phyloP scores from a whole-genome alignment of 2,888 invertebrate species.

The Drosophila gaucha region DNA sequence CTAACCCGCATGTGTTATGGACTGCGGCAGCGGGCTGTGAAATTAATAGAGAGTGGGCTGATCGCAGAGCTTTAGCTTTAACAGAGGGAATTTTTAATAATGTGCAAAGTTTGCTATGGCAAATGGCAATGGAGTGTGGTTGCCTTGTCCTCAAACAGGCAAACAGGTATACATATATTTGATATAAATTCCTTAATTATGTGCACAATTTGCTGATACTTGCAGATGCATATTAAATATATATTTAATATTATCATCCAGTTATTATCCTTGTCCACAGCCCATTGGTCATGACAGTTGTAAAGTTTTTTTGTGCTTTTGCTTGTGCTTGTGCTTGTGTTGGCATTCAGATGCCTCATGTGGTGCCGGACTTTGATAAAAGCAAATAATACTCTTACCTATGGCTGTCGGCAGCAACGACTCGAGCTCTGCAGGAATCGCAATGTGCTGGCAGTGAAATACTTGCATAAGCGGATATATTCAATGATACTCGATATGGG shows the following conservation, averaged over 20 bases:
- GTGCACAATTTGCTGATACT: constrained; percentile 1
- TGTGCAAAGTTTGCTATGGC: no score
- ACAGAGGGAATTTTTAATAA: constrained; percentile 17
- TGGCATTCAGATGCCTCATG: no score
- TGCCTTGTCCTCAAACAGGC: no score
- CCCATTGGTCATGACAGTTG: not conserved
- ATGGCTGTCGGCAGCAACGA: constrained; percentile 14
- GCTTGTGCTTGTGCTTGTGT: no score
- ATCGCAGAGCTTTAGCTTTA: constrained; percentile 2
- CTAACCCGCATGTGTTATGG: constrained; percentile 61
- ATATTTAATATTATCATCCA: not conserved
- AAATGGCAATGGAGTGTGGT: no score
- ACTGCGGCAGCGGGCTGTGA: constrained; percentile 27
- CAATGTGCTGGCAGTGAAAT: constrained; percentile 4
- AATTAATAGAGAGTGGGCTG: constrained; percentile 8
- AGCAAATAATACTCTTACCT: constrained; percentile 26
- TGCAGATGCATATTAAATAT: not conserved
- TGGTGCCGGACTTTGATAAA: constrained; percentile 13
- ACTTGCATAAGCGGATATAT: constrained; percentile 28
- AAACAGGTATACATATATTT: no score
- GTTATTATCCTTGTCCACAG: constrained; percentile 1
- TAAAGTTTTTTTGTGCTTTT: not conserved
- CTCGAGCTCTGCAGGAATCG: constrained; percentile 16
- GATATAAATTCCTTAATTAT: not conserved
- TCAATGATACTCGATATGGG: constrained; percentile 36